phyloP scores from a whole-genome alignment of 1,140 invertebrate genomes.

The Pseudomyrmex flavicornis region DNA sequence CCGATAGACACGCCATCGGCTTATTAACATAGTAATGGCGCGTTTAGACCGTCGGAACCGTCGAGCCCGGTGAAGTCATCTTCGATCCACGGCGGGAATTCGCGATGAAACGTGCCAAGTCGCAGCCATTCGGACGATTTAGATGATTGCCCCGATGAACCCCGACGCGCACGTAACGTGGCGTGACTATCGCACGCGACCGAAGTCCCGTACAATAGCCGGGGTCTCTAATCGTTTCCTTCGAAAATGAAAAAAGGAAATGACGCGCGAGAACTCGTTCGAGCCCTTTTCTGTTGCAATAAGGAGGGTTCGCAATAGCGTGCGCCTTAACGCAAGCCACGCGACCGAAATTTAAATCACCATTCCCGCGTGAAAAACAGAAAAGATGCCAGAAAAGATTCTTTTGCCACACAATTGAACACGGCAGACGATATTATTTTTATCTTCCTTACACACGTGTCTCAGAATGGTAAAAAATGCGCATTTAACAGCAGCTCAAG shows the following conservation, averaged over 20 bases:
- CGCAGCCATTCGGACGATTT: conserved; percentile 78
- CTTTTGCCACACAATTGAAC: not conserved
- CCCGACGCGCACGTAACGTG: conserved; percentile 68
- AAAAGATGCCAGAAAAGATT: not conserved
- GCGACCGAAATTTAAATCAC: conserved; percentile 70
- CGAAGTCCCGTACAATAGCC: conserved; percentile 69
- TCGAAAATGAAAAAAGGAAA: conserved; percentile 67
- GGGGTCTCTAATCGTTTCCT: conserved; percentile 71
- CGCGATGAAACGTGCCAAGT: conserved; percentile 28
- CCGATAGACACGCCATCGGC: conserved; percentile 46
- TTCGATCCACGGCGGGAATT: conserved; percentile 26
- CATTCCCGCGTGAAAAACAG: not conserved
- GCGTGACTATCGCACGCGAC: conserved; percentile 81
- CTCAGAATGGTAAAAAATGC: too few relatives aligned
- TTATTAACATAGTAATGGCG: conserved; percentile 61
- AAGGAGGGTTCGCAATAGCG: conserved; percentile 48
- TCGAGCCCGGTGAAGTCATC: conserved; percentile 48
- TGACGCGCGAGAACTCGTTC: conserved; percentile 18
- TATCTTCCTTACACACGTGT: too few relatives aligned
- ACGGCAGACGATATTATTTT: too few relatives aligned
- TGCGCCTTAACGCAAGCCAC: conserved; percentile 70
- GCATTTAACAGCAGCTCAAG: too few relatives aligned
- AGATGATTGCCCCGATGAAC: conserved; percentile 76
- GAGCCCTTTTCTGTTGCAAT: conserved; percentile 61
- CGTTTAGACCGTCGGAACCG: conserved; percentile 31